Conservation (phyloP, 1,140 invertebrate genomes). For the Ceratina calcarata region DNA sequence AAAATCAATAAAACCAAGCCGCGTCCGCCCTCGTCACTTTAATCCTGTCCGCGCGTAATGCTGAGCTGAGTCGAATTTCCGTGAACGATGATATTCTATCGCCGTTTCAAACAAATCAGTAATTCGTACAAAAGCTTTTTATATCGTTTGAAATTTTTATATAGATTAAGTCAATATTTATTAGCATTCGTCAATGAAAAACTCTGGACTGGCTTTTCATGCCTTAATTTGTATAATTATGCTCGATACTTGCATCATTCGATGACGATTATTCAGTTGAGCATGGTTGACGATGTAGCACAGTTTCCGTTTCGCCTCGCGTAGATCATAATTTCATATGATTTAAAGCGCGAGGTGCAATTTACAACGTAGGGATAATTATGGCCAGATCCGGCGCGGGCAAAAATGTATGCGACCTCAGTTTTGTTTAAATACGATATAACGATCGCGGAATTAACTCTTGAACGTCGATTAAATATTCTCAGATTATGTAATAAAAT, state of each 20-base stretch:
- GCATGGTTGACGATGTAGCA: neutral
- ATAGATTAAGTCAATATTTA: constrained; percentile 49
- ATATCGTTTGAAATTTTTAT: too few species aligned
- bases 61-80: too few species aligned
- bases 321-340: constrained; percentile 23
- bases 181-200: constrained; percentile 19
- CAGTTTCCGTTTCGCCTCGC: neutral
- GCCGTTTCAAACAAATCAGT: too few species aligned
- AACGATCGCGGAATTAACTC: constrained; percentile 9
- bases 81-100: too few species aligned
- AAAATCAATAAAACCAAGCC: constrained; percentile 44
- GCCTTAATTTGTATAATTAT: constrained; percentile 51
- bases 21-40: neutral
- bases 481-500: constrained; percentile 12
- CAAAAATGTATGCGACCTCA: constrained; percentile 29
- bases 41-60: too few species aligned
- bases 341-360: neutral
- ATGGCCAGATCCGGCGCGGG: neutral
- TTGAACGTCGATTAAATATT: constrained; percentile 19
- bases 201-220: constrained; percentile 25
- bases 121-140: too few species aligned
- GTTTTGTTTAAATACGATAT: constrained; percentile 1
- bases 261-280: constrained; percentile 54
- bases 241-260: constrained; percentile 33
- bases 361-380: constrained; percentile 41